Evolutionary conservation across 1,140 invertebrate genomes (phyloP).

Genomic region (Polypedilum vanderplanki): DNA sequence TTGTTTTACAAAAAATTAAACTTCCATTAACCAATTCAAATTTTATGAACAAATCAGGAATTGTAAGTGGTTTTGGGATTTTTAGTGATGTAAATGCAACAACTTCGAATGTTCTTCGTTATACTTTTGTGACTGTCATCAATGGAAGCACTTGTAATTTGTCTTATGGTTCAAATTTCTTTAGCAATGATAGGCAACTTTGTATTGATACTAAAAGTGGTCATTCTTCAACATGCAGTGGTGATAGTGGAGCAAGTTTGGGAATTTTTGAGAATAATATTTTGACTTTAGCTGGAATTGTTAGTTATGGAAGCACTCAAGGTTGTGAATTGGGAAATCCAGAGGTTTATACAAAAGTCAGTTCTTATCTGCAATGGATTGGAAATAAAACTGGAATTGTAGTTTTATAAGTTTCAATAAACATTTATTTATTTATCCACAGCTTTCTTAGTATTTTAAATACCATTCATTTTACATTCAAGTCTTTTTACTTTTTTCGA

Average conservation of each 20-base stretch:
- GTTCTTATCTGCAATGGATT: neutral
- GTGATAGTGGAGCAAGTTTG: neutral
- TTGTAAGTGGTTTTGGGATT: neutral
- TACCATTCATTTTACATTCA: neutral
- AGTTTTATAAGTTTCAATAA: too few species aligned
- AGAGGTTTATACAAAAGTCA: neutral
- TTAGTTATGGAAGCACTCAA: neutral
- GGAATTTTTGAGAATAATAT: neutral
- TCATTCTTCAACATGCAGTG: neutral
- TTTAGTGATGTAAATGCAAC: neutral
- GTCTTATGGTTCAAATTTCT: neutral
- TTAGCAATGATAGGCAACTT: neutral
- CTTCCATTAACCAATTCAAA: neutral
- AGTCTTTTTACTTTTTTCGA: neutral
- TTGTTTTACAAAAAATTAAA: neutral
- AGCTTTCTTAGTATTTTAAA: neutral
- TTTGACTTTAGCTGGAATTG: neutral
- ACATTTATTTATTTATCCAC: conserved; percentile 15
- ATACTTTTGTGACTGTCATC: neutral
- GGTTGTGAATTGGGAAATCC: conserved; percentile 5
- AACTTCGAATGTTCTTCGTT: neutral
- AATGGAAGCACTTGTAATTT: neutral
- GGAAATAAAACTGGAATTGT: neutral
- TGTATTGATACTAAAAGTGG: neutral
- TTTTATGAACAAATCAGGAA: neutral